Base-by-base conservation (phyloP, 2,113 vertebrate species). In the Rhinolophus ferrumequinum region DNA sequence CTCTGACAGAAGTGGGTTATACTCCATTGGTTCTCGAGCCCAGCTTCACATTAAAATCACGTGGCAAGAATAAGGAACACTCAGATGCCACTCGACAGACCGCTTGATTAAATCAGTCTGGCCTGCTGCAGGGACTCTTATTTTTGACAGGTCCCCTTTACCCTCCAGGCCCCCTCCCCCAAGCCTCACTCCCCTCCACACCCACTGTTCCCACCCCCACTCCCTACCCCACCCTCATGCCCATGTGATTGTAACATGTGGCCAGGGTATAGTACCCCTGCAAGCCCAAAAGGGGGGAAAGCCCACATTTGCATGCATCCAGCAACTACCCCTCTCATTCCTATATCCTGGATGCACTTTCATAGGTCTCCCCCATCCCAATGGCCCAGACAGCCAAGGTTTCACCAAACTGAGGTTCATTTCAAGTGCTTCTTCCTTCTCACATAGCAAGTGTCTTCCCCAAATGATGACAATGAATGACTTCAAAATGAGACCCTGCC, bases 381-480 rank as follows among this genome's bases (percentile, higher is more conserved):
- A 0, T n/a, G 26, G 26, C 62, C n/a, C 62, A 3, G 22, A 52
- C 2, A 33, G 1, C 52, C 33, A 44, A 1, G 69, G 22, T 11
- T 76, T 60, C n/a, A 19, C 24, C 26, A 19, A 26, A 47, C 12
- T 24, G 33, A 70, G 7, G 7, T 15, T 26, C 70, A 12, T 19
- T 9, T 33, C 50, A 13, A 14, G 1, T 19, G 9, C 28, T 21
- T 33, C 38, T 35, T 26, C 18, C 50, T 44, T 60, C 62, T 66
- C n/a, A 6, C 58, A 12, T 8, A 4, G 13, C 60, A 28, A 10
- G 41, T 16, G 10, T 14, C 41, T 41, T 62, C n/a, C 16, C 8
- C 64, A 80, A 79, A 41, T 8, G 62, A 35, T 18, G 64, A 28
- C 7, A 13, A 1, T 3, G n/a, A 41, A 33, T 8, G 56, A 30